Conservation (phyloP, 2,797 vertebrate genomes). For the Chaetodon trifasciatus region DNA sequence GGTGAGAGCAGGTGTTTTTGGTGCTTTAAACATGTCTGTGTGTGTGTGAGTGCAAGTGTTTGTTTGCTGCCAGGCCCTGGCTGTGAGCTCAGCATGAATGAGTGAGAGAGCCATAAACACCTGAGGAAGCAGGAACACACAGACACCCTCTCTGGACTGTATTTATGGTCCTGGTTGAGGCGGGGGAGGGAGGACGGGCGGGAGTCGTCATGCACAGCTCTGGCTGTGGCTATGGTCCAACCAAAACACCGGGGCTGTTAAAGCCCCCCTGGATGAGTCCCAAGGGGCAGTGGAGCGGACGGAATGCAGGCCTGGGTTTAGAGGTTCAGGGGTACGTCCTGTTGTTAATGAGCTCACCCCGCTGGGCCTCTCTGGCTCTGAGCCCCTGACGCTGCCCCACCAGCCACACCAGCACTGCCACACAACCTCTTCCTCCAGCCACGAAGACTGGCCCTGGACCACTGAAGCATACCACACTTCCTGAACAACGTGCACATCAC, state of each 20-base stretch:
- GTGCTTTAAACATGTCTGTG: conserved; percentile 17
- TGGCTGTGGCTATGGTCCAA: conserved; percentile 72
- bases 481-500: conserved; percentile 27
- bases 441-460: conserved; percentile 36
- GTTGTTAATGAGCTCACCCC: conserved; percentile 80
- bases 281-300: conserved; percentile 62
- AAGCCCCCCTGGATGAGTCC: conserved; percentile 73
- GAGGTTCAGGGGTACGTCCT: conserved; percentile 80
- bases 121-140: conserved; percentile 73
- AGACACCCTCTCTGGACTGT: conserved; percentile 59
- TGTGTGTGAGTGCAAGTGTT: conserved; percentile 24
- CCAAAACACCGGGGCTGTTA: conserved; percentile 75
- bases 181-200: not conserved
- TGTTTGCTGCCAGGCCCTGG: conserved; percentile 54
- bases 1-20: conserved; percentile 62
- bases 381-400: conserved; percentile 57
- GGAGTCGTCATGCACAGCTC: conserved; percentile 54
- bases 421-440: conserved; percentile 34
- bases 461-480: conserved; percentile 35
- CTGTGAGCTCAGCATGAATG: conserved; percentile 66
- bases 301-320: conserved; percentile 76
- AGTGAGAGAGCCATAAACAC: conserved; percentile 76
- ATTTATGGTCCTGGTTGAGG: conserved; percentile 63
- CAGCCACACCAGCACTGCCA: conserved; percentile 46
- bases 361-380: conserved; percentile 69